Evolutionary conservation across 2,888 invertebrate genomes (phyloP).

Genomic region (Pemphredon lugubris): DNA sequence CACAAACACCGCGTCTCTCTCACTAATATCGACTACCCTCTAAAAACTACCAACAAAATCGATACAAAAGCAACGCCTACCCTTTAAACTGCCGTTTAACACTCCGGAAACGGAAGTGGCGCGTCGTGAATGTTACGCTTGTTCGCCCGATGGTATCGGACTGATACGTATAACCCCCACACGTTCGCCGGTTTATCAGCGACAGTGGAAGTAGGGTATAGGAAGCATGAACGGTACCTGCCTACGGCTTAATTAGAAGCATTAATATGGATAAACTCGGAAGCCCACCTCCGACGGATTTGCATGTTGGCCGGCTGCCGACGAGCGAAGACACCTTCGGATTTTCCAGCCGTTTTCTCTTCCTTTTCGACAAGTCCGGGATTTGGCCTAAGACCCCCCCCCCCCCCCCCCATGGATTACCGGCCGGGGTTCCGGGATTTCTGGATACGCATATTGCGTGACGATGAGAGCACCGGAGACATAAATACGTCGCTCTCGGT

Average conservation of each 20-base stretch:
- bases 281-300: conserved; percentile 36
- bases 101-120: too few species aligned
- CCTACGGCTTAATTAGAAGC: conserved; percentile 63
- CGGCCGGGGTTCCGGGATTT: conserved; percentile 18
- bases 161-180: not conserved
- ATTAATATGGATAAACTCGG: conserved; percentile 68
- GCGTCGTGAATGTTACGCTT: not conserved
- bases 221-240: conserved; percentile 28
- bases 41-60: too few species aligned
- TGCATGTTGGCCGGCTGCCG: conserved; percentile 57
- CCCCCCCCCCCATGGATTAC: conserved; percentile 51
- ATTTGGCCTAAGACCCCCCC: conserved; percentile 54
- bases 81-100: too few species aligned
- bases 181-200: conserved; percentile 20
- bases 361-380: conserved; percentile 51
- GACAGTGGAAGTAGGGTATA: conserved; percentile 1
- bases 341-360: conserved; percentile 48
- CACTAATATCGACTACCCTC: too few species aligned
- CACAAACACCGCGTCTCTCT: too few species aligned
- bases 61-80: too few species aligned
- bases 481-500: not conserved
- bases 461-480: conserved; percentile 3
- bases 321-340: conserved; percentile 38
- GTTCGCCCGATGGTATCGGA: not conserved
- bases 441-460: conserved; percentile 16